These are phyloP conservation scores for Cyanoderma ruficeps DNA, from an alignment of 2,113 vertebrate species.

Conservation along the genomic window DNA sequence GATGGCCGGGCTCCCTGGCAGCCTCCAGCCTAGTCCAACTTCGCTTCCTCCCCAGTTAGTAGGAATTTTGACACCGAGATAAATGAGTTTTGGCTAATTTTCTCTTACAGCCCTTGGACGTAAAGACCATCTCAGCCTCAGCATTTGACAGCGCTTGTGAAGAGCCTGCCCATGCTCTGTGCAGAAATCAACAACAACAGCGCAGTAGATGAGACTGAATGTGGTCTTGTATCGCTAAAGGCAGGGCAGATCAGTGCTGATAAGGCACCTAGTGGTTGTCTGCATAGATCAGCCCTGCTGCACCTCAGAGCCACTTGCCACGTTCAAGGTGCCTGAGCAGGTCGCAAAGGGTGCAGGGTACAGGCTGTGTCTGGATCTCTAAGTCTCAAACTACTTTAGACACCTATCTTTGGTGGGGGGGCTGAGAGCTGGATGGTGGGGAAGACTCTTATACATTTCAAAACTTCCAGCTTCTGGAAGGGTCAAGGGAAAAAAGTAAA, in stretches of 20 bases:
- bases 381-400: neutral
- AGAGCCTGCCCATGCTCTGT: neutral
- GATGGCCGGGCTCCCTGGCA: neutral
- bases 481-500: conserved; percentile 18
- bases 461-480: conserved; percentile 61
- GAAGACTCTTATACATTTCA: neutral
- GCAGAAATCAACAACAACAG: neutral
- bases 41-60: neutral
- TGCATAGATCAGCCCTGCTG: neutral
- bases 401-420: neutral
- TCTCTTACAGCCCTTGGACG: neutral
- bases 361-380: fast-evolving
- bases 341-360: neutral
- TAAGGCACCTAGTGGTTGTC: neutral
- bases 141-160: neutral
- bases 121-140: neutral
- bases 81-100: conserved; percentile 28
- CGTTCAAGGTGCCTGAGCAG: neutral
- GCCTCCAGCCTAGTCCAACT: neutral
- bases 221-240: neutral
- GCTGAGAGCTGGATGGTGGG: neutral
- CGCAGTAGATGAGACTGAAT: neutral
- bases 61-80: conserved; percentile 28
- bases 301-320: neutral
- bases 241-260: neutral